phyloP scores from a whole-genome alignment of 2,113 vertebrate species.

The Sprattus sprattus region DNA sequence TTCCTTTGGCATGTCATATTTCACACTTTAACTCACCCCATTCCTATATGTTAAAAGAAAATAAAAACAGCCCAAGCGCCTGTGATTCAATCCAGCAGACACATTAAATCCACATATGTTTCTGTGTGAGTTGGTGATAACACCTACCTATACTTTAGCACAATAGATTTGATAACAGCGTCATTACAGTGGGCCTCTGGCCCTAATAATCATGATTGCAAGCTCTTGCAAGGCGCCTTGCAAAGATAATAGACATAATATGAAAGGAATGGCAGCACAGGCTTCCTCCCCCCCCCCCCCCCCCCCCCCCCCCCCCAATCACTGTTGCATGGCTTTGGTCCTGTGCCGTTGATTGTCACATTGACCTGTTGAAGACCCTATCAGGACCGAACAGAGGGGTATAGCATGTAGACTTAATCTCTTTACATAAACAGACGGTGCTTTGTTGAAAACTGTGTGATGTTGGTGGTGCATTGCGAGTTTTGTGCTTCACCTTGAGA shows the following conservation, averaged over 20 bases:
- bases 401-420: neutral
- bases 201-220: neutral
- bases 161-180: neutral
- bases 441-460: neutral
- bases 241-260: neutral
- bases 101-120: neutral
- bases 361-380: neutral
- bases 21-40: neutral
- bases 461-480: conserved; percentile 6
- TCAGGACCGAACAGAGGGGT: neutral
- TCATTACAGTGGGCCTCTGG: neutral
- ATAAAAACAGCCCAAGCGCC: neutral
- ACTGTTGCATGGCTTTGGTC: too few species aligned
- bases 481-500: conserved; percentile 35
- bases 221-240: neutral
- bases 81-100: neutral
- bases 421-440: neutral
- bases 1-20: conserved; percentile 15
- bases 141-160: neutral
- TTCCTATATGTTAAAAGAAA: neutral
- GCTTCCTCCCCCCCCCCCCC: too few species aligned
- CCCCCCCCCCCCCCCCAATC: too few species aligned
- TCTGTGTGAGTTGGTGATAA: neutral
- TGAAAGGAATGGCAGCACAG: too few species aligned
- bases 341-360: neutral